Evolutionary conservation across 2,888 invertebrate species (phyloP).

Genomic region (Lobophora halterata): DNA sequence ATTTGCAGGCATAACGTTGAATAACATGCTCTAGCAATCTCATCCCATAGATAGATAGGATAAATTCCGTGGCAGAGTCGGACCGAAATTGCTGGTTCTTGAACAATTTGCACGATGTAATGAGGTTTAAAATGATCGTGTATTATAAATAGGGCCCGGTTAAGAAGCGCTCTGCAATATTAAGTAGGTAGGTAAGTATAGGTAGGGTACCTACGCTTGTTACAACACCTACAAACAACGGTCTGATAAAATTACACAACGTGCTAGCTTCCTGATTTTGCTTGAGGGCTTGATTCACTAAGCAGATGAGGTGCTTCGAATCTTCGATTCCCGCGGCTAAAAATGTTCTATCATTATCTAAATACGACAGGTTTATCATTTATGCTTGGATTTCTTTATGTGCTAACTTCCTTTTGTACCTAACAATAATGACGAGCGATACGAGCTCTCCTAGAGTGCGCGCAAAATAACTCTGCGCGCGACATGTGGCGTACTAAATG

Average conservation of each 20-base stretch:
- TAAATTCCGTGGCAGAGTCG: constrained; percentile 2
- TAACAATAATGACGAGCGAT: too few relatives aligned
- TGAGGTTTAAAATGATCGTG: constrained; percentile 38
- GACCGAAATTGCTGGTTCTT: constrained; percentile 33
- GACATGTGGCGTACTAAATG: too few relatives aligned
- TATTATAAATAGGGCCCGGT: constrained; percentile 37
- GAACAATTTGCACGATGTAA: constrained; percentile 39
- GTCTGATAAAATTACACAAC: constrained; percentile 36
- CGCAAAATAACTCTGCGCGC: too few relatives aligned
- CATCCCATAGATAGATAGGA: not conserved
- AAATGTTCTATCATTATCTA: too few relatives aligned
- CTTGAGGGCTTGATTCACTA: not conserved
- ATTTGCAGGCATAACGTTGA: too few relatives aligned
- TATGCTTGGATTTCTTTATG: too few relatives aligned
- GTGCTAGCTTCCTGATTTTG: constrained; percentile 40
- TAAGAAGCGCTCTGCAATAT: constrained; percentile 24
- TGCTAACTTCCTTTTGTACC: too few relatives aligned
- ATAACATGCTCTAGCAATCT: not conserved
- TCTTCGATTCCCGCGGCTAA: too few relatives aligned
- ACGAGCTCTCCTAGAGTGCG: too few relatives aligned
- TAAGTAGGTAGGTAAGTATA: too few relatives aligned
- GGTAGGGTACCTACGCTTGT: constrained; percentile 41
- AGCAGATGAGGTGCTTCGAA: not conserved
- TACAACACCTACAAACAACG: constrained; percentile 39
- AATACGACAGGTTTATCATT: too few relatives aligned